Conservation (phyloP, 2,888 invertebrate species). For the Pheosia gnoma region DNA sequence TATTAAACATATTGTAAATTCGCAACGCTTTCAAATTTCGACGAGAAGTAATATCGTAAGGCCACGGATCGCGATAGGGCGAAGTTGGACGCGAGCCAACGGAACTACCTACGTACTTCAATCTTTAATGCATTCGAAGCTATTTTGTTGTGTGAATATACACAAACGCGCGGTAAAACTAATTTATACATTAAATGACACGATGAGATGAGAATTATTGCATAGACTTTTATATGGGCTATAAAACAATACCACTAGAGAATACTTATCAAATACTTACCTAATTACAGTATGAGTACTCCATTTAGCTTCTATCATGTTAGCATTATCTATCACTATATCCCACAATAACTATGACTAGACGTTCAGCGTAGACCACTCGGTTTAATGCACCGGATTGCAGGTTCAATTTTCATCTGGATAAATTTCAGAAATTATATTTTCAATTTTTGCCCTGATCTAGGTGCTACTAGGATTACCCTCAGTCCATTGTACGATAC, state of each 20-base stretch:
- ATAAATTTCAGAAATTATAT: too few species aligned
- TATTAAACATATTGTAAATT: conserved; percentile 54
- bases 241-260: neutral
- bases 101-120: conserved; percentile 48
- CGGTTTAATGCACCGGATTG: too few species aligned
- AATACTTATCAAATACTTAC: neutral
- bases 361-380: too few species aligned
- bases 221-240: neutral
- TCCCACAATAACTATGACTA: too few species aligned
- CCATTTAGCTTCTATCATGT: too few species aligned
- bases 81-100: conserved; percentile 53
- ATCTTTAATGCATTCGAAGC: conserved; percentile 56
- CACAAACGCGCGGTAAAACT: conserved; percentile 29
- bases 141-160: conserved; percentile 49
- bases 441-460: too few species aligned
- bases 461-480: too few species aligned
- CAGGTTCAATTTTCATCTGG: too few species aligned
- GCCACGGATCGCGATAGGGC: conserved; percentile 44
- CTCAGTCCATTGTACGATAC: too few species aligned
- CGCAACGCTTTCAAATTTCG: conserved; percentile 58
- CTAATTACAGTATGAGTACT: neutral
- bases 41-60: conserved; percentile 29
- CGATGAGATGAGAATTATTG: conserved; percentile 14
- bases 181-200: conserved; percentile 28
- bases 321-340: too few species aligned